Evolutionary conservation across 2,888 invertebrate species (phyloP).

Genomic region (Yponomeuta cagnagella): DNA sequence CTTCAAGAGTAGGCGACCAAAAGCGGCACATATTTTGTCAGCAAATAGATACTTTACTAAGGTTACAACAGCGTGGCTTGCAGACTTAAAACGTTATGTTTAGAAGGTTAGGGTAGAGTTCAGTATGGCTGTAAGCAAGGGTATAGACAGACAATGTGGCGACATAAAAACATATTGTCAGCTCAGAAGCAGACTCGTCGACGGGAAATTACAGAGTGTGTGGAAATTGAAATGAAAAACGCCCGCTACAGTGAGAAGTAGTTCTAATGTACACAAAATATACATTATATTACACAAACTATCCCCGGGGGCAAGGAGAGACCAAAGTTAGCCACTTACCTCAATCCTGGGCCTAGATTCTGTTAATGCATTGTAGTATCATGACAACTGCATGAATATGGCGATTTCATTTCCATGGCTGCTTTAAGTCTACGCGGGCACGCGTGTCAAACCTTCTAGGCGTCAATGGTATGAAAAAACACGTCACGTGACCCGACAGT

Average conservation of each 20-base stretch:
- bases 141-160: not conserved
- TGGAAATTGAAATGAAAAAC: not conserved
- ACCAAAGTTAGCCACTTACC: too few relatives aligned
- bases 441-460: too few relatives aligned
- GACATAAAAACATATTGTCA: not conserved
- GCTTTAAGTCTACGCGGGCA: too few relatives aligned
- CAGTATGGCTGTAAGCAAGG: not conserved
- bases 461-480: too few relatives aligned
- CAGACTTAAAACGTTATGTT: not conserved
- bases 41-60: not conserved
- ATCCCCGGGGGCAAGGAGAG: too few relatives aligned
- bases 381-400: too few relatives aligned
- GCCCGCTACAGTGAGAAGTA: not conserved
- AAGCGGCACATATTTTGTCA: not conserved
- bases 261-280: too few relatives aligned
- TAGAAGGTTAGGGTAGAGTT: not conserved
- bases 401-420: too few relatives aligned
- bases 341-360: too few relatives aligned
- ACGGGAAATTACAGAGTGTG: not conserved
- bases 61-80: not conserved
- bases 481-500: too few relatives aligned
- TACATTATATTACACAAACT: too few relatives aligned
- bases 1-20: not conserved
- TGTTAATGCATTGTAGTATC: too few relatives aligned
- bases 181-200: not conserved